Percentiles rank a stretch among this genome's conserved stretches.
Conservation (phyloP, 1,140 invertebrate species). For the Neelides sp. region DNA sequence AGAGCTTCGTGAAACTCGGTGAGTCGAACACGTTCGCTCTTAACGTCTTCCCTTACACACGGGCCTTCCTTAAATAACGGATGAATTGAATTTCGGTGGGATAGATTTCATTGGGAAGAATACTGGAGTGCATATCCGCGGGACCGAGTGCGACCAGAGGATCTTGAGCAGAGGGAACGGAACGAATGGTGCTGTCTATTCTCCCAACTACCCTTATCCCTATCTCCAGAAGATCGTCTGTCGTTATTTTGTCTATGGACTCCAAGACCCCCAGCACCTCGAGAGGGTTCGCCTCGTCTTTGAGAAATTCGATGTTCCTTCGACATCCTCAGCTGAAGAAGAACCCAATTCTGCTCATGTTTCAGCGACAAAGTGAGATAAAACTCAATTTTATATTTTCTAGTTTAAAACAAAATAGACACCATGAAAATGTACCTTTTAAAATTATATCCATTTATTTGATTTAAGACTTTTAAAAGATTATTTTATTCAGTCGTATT, state of each 20-base stretch:
- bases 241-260: slow-evolving; percentile 93
- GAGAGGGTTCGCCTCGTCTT: slow-evolving; percentile 83
- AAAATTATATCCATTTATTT: too few species aligned
- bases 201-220: slow-evolving; percentile 87
- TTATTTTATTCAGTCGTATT: too few species aligned
- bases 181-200: slow-evolving; percentile 78
- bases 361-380: slow-evolving; percentile 3
- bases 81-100: slow-evolving; percentile 32
- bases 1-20: slow-evolving; percentile 92
- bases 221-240: slow-evolving; percentile 91
- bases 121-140: slow-evolving; percentile 80
- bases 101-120: slow-evolving; percentile 88
- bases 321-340: too few species aligned
- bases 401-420: not conserved
- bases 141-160: slow-evolving; percentile 93
- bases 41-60: not conserved
- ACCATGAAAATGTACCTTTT: not conserved
- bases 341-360: too few species aligned
- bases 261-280: slow-evolving; percentile 86
- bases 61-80: too few species aligned
- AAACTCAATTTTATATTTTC: slow-evolving; percentile 5
- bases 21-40: too few species aligned
- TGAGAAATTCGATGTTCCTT: slow-evolving; percentile 76
- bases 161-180: slow-evolving; percentile 85
- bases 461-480: too few species aligned